These are phyloP conservation scores for Heliconius himera DNA, from an alignment of 1,140 invertebrate species.

Conservation along the genomic window DNA sequence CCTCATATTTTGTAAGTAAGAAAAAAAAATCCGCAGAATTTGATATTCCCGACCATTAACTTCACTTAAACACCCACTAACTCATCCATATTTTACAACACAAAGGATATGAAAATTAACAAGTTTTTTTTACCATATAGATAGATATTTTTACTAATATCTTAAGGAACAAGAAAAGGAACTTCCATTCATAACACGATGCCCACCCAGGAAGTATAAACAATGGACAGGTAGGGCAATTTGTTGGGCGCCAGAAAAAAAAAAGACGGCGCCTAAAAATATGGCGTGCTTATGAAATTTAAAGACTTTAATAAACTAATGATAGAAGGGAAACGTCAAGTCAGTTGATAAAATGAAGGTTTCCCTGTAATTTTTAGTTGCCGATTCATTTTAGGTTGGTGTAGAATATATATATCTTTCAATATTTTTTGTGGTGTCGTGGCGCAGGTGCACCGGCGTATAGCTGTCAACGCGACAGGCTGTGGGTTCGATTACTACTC, in stretches of 20 bases:
- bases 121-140: neutral
- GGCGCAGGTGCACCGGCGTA: too few relatives aligned
- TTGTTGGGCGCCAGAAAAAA: conserved; percentile 19
- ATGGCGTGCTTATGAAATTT: neutral
- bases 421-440: neutral
- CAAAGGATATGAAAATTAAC: neutral
- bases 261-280: conserved; percentile 35
- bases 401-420: neutral
- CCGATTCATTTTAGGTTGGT: conserved; percentile 15
- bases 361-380: conserved; percentile 19
- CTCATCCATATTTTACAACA: neutral
- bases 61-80: neutral
- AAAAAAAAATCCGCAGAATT: too few relatives aligned
- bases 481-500: too few relatives aligned
- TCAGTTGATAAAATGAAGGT: conserved; percentile 33
- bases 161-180: neutral
- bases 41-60: neutral
- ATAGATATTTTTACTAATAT: neutral
- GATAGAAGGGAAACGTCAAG: conserved; percentile 41
- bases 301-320: conserved; percentile 45
- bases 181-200: conserved; percentile 24
- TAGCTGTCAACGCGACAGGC: too few relatives aligned
- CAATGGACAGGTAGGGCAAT: conserved; percentile 26
- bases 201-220: conserved; percentile 31
- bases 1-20: too few relatives aligned